phyloP scores from a whole-genome alignment of 2,888 invertebrate genomes.

The Pristionchus maxplancki region DNA sequence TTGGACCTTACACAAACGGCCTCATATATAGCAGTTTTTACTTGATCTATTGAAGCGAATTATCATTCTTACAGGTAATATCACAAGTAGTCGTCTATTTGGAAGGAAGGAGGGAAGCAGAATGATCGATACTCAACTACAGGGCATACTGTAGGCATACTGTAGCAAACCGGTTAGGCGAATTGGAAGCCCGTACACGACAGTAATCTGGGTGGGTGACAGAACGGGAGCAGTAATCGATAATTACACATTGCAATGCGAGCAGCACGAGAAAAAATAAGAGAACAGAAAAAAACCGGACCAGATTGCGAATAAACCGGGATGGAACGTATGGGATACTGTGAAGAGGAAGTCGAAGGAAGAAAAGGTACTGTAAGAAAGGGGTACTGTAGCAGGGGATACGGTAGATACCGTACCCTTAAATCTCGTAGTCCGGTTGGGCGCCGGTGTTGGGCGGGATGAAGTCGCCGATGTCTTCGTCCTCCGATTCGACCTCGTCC shows the following conservation, averaged over 20 bases:
- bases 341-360: no score
- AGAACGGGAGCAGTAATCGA: conserved; percentile 6
- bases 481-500: background rate
- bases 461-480: conserved; percentile 25
- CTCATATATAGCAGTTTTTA: background rate
- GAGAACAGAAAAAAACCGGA: background rate
- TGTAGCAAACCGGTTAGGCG: conserved; percentile 23
- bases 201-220: background rate
- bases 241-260: conserved; percentile 4
- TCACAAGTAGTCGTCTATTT: background rate
- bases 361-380: background rate
- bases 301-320: background rate
- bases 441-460: background rate
- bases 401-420: background rate
- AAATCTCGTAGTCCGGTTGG: conserved; percentile 24
- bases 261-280: background rate
- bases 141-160: no score
- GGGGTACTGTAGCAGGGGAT: background rate
- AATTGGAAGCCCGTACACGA: background rate
- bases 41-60: background rate
- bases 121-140: background rate
- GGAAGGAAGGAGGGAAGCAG: background rate
- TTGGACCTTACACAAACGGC: no score
- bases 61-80: background rate
- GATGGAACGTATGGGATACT: background rate